These are phyloP conservation scores for Anolis apletophallus DNA, from an alignment of 2,797 vertebrate genomes.

Conservation along the genomic window DNA sequence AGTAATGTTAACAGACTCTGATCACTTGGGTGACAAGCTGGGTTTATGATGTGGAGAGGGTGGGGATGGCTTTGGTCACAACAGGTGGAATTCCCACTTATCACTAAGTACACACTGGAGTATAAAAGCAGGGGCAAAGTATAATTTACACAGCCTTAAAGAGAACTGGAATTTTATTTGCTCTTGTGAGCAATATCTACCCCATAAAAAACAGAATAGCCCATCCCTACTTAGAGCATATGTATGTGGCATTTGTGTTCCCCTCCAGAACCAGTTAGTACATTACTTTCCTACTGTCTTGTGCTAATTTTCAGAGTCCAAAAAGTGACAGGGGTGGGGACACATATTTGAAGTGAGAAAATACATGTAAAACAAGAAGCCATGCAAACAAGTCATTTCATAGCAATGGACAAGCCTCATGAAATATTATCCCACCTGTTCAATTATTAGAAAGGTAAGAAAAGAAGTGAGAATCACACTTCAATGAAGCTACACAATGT, in stretches of 20 bases:
- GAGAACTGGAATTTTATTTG: neutral
- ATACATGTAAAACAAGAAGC: neutral
- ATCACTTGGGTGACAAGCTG: neutral
- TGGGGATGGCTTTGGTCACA: neutral
- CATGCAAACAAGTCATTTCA: neutral
- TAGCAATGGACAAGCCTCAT: neutral
- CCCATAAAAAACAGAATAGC: neutral
- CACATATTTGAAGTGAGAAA: neutral
- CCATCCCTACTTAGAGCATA: neutral
- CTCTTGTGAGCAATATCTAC: neutral
- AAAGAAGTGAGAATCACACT: no score
- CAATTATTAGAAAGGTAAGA: neutral
- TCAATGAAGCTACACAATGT: no score
- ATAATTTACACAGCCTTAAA: neutral
- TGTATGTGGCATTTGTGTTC: neutral
- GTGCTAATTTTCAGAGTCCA: neutral
- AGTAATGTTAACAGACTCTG: neutral
- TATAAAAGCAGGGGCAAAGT: neutral
- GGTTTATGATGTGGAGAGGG: neutral
- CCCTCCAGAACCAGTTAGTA: neutral
- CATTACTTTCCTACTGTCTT: neutral
- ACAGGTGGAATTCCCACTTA: neutral
- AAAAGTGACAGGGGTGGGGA: neutral
- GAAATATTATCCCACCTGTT: neutral
- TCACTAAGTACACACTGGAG: neutral